Evolutionary conservation across 2,797 vertebrate species (phyloP).

Genomic region (Falco novaeseelandiae): DNA sequence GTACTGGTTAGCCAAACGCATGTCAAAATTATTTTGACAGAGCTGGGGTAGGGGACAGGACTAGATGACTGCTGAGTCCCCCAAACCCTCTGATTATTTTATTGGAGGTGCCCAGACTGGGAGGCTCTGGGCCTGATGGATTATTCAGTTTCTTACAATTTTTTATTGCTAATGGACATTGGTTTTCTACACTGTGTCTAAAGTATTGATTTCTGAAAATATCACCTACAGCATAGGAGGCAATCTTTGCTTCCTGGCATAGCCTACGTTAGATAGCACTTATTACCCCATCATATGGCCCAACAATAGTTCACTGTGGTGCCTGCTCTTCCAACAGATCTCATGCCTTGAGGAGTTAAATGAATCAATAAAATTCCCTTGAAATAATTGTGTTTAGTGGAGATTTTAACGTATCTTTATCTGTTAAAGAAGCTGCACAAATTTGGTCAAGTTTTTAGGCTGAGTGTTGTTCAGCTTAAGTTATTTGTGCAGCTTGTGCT

Average conservation of each 20-base stretch:
- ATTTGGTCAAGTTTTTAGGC: background rate
- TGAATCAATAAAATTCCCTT: background rate
- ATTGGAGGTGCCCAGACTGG: background rate
- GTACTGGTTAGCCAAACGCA: background rate
- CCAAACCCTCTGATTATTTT: background rate
- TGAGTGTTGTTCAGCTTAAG: background rate
- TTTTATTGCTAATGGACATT: background rate
- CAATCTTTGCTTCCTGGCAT: background rate
- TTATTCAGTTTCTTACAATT: background rate
- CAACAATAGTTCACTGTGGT: background rate
- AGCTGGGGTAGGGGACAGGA: background rate
- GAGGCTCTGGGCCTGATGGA: background rate
- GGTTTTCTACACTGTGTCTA: background rate
- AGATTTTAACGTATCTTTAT: background rate
- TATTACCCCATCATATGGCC: background rate
- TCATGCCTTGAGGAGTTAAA: background rate
- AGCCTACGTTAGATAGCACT: background rate
- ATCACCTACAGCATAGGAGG: background rate
- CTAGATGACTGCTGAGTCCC: background rate
- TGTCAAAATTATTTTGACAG: background rate
- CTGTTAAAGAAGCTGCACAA: background rate
- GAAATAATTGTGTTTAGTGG: background rate
- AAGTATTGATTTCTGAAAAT: background rate
- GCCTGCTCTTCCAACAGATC: background rate
- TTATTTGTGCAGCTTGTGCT: background rate